phyloP scores from a whole-genome alignment of 1,140 invertebrate genomes.

The Archivesica marissinica region DNA sequence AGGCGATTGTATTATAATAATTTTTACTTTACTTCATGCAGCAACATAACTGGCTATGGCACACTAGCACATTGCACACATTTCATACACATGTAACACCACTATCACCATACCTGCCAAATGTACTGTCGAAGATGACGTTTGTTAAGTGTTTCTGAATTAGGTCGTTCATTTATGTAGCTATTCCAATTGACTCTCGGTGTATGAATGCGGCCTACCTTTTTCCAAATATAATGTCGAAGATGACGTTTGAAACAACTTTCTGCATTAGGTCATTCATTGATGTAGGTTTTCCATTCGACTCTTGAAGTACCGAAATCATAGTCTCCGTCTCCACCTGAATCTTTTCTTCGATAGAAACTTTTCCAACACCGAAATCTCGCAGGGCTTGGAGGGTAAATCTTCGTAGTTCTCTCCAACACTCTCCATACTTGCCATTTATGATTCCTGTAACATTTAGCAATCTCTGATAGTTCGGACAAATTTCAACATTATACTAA shows the following conservation, averaged over 20 bases:
- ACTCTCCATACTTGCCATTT: not conserved
- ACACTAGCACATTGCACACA: no score
- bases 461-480: no score
- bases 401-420: slow-evolving; percentile 9
- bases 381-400: slow-evolving; percentile 24
- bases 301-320: slow-evolving; percentile 30
- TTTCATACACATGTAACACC: no score
- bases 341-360: slow-evolving; percentile 43
- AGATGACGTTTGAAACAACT: slow-evolving; percentile 24
- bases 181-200: no score
- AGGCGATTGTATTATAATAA: no score
- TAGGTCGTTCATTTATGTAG: not conserved
- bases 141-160: not conserved
- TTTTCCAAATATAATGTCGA: slow-evolving; percentile 37
- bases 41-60: no score
- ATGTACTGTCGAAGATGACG: slow-evolving; percentile 33
- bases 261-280: slow-evolving; percentile 12
- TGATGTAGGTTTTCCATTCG: slow-evolving; percentile 20
- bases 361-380: slow-evolving; percentile 44
- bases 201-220: not conserved
- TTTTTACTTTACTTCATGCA: no score
- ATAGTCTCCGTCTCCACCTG: slow-evolving; percentile 35
- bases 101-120: slow-evolving; percentile 7
- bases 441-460: no score
- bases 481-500: no score